A percentile compares a stretch with the other conserved stretches of the same genome.
Evolutionary conservation across 2,888 invertebrate genomes (phyloP).

Genomic region (Archips xylosteana): DNA sequence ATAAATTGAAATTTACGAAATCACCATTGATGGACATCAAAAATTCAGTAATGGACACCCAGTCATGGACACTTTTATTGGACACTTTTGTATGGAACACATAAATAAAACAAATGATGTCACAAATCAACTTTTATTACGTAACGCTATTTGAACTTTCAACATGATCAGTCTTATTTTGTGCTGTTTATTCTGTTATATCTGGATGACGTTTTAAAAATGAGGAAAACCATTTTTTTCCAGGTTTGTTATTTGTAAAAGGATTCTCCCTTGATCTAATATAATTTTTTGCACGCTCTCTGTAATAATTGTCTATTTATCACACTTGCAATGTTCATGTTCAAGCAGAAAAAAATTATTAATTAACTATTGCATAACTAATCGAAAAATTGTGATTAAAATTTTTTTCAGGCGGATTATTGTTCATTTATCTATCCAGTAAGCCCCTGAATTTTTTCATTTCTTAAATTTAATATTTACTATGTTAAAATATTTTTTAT

Average conservation of each 20-base stretch:
- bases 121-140: background rate
- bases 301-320: slow-evolving; percentile 48
- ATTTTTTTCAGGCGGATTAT: too few relatives aligned
- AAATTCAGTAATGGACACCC: slow-evolving; percentile 5
- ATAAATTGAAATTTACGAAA: background rate
- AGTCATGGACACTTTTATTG: background rate
- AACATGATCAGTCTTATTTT: slow-evolving; percentile 45
- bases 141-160: background rate
- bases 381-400: too few relatives aligned
- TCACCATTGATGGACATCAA: slow-evolving; percentile 4
- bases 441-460: too few relatives aligned
- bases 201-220: slow-evolving; percentile 50
- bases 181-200: slow-evolving; percentile 45
- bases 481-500: too few relatives aligned
- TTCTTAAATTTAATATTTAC: too few relatives aligned
- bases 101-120: background rate
- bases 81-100: slow-evolving; percentile 1
- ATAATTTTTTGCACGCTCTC: slow-evolving; percentile 45
- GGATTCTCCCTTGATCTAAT: slow-evolving; percentile 34
- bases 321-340: too few relatives aligned
- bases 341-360: too few relatives aligned
- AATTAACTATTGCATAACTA: too few relatives aligned
- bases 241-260: slow-evolving; percentile 51
- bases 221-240: slow-evolving; percentile 50
- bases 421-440: too few relatives aligned